A percentile compares a stretch with the other conserved stretches of the same genome.
phyloP scores from a whole-genome alignment of 2,113 vertebrate species.

The Megalops atlanticus region DNA sequence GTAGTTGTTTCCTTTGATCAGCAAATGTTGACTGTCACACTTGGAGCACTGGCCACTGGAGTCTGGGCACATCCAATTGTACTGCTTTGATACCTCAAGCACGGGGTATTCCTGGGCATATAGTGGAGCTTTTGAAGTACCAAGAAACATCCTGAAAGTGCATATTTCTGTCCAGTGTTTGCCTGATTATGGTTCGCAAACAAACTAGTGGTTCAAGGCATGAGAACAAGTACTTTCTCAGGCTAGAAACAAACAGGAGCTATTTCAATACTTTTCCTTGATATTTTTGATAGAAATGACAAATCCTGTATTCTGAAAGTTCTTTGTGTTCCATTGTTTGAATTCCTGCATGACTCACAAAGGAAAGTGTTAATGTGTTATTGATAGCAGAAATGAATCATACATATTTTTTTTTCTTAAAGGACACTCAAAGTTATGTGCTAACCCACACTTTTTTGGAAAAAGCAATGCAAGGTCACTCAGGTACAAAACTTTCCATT shows the following conservation, averaged over 20 bases:
- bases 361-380: conserved; percentile 63
- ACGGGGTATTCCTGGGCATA: background rate
- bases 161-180: no score
- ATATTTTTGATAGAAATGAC: background rate
- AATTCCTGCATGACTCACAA: conserved; percentile 59
- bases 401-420: conserved; percentile 41
- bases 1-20: conserved; percentile 46
- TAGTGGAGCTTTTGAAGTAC: background rate
- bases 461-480: background rate
- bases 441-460: background rate
- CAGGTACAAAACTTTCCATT: background rate
- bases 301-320: background rate
- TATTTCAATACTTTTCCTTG: background rate
- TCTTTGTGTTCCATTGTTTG: conserved; percentile 60
- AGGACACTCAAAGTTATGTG: conserved; percentile 55
- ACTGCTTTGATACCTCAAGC: background rate
- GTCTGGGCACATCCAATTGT: background rate
- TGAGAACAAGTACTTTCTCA: conserved; percentile 13
- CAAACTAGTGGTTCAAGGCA: background rate
- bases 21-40: conserved; percentile 28
- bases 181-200: no score
- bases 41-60: conserved; percentile 27
- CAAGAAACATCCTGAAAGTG: no score
- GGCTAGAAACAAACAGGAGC: conserved; percentile 15
- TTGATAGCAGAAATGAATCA: conserved; percentile 61